phyloP scores from a whole-genome alignment of 2,888 invertebrate genomes.

The Perizoma flavofasciatum region DNA sequence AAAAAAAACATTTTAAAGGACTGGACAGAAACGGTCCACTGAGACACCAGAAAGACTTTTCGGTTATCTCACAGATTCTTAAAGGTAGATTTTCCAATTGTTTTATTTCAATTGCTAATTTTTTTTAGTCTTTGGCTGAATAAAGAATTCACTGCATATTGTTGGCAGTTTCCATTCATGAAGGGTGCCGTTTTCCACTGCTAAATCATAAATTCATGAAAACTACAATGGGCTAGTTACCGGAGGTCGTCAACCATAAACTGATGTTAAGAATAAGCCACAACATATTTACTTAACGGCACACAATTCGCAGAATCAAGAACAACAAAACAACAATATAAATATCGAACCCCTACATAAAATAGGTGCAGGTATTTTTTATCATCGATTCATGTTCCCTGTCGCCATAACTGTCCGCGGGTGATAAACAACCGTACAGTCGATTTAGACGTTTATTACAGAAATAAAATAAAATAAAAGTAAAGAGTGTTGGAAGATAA shows the following conservation, averaged over 20 bases:
- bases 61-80: too few relatives aligned
- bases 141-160: too few relatives aligned
- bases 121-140: too few relatives aligned
- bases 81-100: too few relatives aligned
- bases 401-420: slow-evolving; percentile 42
- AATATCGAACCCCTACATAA: slow-evolving; percentile 45
- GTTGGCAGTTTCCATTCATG: too few relatives aligned
- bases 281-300: slow-evolving; percentile 12
- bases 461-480: slow-evolving; percentile 36
- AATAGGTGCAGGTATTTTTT: slow-evolving; percentile 51
- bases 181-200: too few relatives aligned
- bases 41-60: too few relatives aligned
- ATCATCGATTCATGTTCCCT: slow-evolving; percentile 49
- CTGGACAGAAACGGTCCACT: not conserved
- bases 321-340: slow-evolving; percentile 54
- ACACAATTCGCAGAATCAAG: slow-evolving; percentile 31
- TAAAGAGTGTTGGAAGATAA: slow-evolving; percentile 34
- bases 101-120: too few relatives aligned
- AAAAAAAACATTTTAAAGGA: slow-evolving; percentile 32
- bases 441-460: slow-evolving; percentile 64
- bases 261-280: slow-evolving; percentile 17
- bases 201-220: not conserved
- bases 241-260: slow-evolving; percentile 9
- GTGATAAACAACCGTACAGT: slow-evolving; percentile 56
- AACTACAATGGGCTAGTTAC: not conserved